Evolutionary conservation across 2,797 vertebrate genomes (phyloP).

Genomic region (Coregonus ussuriensis): DNA sequence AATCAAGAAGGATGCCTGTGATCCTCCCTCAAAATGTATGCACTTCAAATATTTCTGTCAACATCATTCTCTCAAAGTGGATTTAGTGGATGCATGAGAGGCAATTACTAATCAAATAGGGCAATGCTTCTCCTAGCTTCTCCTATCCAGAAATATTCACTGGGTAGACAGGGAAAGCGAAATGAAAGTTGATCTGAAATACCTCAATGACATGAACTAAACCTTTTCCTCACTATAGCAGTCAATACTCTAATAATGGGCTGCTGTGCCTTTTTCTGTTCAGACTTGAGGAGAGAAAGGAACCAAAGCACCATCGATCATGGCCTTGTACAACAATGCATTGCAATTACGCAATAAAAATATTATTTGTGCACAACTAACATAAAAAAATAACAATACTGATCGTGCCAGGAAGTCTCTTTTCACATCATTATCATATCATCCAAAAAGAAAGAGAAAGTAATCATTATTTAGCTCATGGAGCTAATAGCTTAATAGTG

Average conservation of each 20-base stretch:
- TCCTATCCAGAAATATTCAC: slow-evolving; percentile 10
- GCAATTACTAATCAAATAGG: not conserved
- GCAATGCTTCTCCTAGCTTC: not conserved
- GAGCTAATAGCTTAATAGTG: slow-evolving; percentile 59
- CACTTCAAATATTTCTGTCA: not conserved
- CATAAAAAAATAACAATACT: slow-evolving; percentile 52
- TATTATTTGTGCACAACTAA: slow-evolving; percentile 48
- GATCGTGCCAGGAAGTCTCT: slow-evolving; percentile 39
- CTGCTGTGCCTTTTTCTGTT: slow-evolving; percentile 33
- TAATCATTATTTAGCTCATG: slow-evolving; percentile 57
- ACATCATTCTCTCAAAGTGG: not conserved
- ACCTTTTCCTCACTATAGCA: slow-evolving; percentile 26
- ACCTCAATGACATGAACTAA: slow-evolving; percentile 42
- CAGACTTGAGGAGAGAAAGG: slow-evolving; percentile 32
- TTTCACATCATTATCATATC: slow-evolving; percentile 58
- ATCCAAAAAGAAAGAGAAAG: slow-evolving; percentile 64
- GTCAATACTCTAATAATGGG: slow-evolving; percentile 33
- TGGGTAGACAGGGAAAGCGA: slow-evolving; percentile 10
- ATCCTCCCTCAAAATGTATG: slow-evolving; percentile 1
- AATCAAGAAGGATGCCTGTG: not conserved
- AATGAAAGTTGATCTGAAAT: slow-evolving; percentile 36
- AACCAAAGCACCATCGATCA: slow-evolving; percentile 55
- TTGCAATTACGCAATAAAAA: slow-evolving; percentile 53
- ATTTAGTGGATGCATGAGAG: not conserved
- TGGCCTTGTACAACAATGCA: slow-evolving; percentile 29